phyloP scores from a whole-genome alignment of 1,140 invertebrate species.

The Heliothis virescens region DNA sequence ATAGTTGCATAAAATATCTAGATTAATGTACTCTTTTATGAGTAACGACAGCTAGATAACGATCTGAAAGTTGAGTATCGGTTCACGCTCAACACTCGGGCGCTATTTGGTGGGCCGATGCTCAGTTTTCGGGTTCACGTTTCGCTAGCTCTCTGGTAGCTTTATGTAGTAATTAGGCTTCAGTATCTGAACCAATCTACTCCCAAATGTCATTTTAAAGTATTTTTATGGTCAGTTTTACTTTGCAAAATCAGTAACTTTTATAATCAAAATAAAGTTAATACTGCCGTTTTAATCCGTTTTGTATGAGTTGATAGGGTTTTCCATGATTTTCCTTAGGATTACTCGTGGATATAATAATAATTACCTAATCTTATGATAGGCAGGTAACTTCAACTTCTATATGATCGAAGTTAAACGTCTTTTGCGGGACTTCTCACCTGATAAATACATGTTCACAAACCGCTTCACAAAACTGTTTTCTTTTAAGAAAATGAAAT shows the following conservation, averaged over 20 bases:
- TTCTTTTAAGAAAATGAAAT: conserved; percentile 54
- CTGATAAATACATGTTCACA: conserved; percentile 69
- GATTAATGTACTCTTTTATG: not conserved
- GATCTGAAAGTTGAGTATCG: not conserved
- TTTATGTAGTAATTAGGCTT: conserved; percentile 22
- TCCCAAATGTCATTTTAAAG: conserved; percentile 50
- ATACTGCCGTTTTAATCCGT: conserved; percentile 28
- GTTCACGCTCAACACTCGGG: not conserved
- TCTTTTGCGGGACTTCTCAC: conserved; percentile 46
- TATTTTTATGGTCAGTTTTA: conserved; percentile 51
- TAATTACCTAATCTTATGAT: conserved; percentile 45
- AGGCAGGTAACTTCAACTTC: conserved; percentile 37
- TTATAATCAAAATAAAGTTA: conserved; percentile 27
- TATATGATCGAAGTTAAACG: conserved; percentile 6
- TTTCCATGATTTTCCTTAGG: conserved; percentile 40
- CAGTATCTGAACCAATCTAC: conserved; percentile 17
- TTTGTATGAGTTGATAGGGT: conserved; percentile 31
- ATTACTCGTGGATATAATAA: conserved; percentile 34
- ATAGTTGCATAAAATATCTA: conserved; percentile 36
- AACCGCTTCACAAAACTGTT: conserved; percentile 77
- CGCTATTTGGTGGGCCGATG: not conserved
- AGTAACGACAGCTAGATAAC: conserved; percentile 11
- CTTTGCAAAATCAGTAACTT: conserved; percentile 50
- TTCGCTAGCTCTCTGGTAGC: conserved; percentile 42
- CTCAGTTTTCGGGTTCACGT: not conserved